These are phyloP conservation scores for Zaprionus vittiger DNA, from an alignment of 1,140 invertebrate genomes.

Conservation along the genomic window DNA sequence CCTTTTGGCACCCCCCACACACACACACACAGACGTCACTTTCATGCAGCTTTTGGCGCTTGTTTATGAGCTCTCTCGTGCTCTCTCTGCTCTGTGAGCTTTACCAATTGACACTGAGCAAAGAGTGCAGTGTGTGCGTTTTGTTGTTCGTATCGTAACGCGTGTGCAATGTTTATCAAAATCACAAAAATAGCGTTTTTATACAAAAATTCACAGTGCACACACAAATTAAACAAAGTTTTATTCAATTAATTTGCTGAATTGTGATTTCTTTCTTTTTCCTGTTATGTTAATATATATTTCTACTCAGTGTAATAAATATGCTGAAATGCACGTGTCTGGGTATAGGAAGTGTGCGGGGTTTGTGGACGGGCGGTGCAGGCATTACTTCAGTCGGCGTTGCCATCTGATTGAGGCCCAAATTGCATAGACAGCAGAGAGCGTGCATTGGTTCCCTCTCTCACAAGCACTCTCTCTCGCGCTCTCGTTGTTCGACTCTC, in stretches of 20 bases:
- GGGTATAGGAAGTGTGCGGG: conserved; percentile 1
- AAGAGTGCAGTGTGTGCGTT: conserved; percentile 33
- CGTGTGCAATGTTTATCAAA: conserved; percentile 56
- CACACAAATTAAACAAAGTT: conserved; percentile 41
- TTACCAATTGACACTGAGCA: conserved; percentile 15
- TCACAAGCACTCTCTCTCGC: conserved; percentile 2
- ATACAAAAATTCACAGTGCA: conserved; percentile 19
- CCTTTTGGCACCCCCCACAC: conserved; percentile 40
- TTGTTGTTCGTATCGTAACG: conserved; percentile 26
- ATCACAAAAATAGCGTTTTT: conserved; percentile 37
- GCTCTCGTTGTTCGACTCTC: conserved; percentile 28
- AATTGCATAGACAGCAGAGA: conserved; percentile 41
- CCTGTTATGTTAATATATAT: not conserved
- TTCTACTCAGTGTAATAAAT: conserved; percentile 24
- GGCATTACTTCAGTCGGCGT: conserved; percentile 30
- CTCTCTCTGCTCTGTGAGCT: conserved; percentile 21
- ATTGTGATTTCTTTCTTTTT: conserved; percentile 31
- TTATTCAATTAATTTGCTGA: conserved; percentile 63
- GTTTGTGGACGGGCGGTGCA: conserved; percentile 18
- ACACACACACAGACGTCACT: conserved; percentile 32
- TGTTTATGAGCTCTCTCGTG: conserved; percentile 56
- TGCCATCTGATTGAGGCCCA: conserved; percentile 51
- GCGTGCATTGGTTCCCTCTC: conserved; percentile 20
- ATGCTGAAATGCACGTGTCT: conserved; percentile 67
- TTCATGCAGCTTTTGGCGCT: conserved; percentile 60